Percentiles rank a stretch among this genome's conserved stretches.
Conservation (phyloP, 2,888 invertebrate genomes). For the Sesamia inferens region DNA sequence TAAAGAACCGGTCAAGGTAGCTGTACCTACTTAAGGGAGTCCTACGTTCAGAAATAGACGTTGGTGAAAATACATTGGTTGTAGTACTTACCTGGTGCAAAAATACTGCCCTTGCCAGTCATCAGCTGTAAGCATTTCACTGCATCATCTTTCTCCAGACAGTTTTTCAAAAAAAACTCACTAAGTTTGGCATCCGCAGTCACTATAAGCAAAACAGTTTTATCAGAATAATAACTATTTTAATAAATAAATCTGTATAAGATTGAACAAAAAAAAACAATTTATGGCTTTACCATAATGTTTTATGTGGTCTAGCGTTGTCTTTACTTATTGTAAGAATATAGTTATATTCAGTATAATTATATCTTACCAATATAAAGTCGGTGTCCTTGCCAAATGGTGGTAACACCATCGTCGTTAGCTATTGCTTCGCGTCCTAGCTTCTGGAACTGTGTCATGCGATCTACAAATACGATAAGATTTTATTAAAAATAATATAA, state of each 20-base stretch:
- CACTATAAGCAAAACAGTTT: constrained; percentile 51
- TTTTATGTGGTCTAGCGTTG: not conserved
- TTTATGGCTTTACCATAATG: no score
- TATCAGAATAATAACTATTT: no score
- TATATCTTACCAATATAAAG: constrained; percentile 45
- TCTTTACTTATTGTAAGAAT: not conserved
- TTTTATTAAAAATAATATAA: not conserved
- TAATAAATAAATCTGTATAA: no score
- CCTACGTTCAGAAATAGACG: not conserved
- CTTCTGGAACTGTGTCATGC: constrained; percentile 63
- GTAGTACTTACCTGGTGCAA: constrained; percentile 72
- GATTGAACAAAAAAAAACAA: no score
- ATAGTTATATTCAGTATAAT: not conserved
- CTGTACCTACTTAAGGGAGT: not conserved
- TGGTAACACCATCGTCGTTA: constrained; percentile 62
- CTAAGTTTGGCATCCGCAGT: constrained; percentile 67
- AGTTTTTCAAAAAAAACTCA: constrained; percentile 67
- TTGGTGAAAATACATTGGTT: not conserved
- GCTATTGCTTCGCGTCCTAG: constrained; percentile 64
- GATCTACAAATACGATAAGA: constrained; percentile 48
- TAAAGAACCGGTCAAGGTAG: not conserved
- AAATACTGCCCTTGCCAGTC: constrained; percentile 68
- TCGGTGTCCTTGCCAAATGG: constrained; percentile 57
- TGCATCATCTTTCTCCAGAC: constrained; percentile 71
- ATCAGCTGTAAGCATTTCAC: constrained; percentile 55